Percentiles rank a stretch among this genome's conserved stretches.
These are phyloP conservation scores for Syrphus vitripennis DNA, from an alignment of 2,888 invertebrate species.

Conservation along the genomic window DNA sequence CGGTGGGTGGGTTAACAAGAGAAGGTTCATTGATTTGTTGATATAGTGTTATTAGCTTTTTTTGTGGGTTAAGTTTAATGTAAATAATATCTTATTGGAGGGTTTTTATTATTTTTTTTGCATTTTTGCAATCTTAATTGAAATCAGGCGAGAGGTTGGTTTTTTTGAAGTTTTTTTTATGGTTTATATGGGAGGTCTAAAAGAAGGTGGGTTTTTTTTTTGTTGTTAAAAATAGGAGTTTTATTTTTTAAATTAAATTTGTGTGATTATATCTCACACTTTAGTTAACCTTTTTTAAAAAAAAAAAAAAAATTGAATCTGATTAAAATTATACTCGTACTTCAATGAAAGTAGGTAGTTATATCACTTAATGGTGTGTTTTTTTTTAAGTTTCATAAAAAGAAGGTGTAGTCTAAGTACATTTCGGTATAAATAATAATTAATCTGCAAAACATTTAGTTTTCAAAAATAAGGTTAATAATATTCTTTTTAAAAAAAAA, in stretches of 20 bases:
- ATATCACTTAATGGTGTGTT: too few species aligned
- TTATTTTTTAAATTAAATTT: neutral
- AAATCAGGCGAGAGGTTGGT: constrained; percentile 1
- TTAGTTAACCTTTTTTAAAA: too few species aligned
- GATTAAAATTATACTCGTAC: too few species aligned
- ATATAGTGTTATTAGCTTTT: neutral
- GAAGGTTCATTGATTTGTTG: constrained; percentile 51
- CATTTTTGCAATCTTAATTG: constrained; percentile 15
- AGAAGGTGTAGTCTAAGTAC: too few species aligned
- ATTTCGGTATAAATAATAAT: too few species aligned
- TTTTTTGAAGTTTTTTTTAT: neutral
- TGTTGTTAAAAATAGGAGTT: neutral
- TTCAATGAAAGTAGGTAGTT: too few species aligned
- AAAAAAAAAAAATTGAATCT: too few species aligned
- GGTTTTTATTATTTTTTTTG: neutral
- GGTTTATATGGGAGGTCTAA: neutral
- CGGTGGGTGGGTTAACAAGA: neutral
- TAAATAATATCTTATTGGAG: constrained; percentile 12
- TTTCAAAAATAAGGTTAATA: too few species aligned
- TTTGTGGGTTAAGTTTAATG: constrained; percentile 26
- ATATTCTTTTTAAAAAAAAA: too few species aligned
- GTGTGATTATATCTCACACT: neutral
- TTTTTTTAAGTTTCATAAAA: too few species aligned
- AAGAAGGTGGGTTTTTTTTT: neutral
- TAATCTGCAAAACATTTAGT: too few species aligned